Evolutionary conservation across 2,888 invertebrate genomes (phyloP).

Genomic region (Arrhopalites spinosus): DNA sequence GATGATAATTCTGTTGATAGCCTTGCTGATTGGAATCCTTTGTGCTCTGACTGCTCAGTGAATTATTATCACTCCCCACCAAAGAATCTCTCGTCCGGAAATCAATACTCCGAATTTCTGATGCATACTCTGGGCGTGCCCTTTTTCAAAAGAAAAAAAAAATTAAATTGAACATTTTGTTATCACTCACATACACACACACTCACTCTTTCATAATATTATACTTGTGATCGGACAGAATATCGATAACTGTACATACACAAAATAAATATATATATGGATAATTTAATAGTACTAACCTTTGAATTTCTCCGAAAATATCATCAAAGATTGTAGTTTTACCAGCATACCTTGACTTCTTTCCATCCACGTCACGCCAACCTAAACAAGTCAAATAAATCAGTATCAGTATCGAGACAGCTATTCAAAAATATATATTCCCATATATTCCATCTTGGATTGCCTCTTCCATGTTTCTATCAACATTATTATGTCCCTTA

Average conservation of each 20-base stretch:
- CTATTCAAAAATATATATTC: neutral
- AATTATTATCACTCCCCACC: conserved; percentile 4
- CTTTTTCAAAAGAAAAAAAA: conserved; percentile 56
- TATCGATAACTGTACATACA: too few species aligned
- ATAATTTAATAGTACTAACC: too few species aligned
- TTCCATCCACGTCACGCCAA: conserved; percentile 40
- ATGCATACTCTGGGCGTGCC: conserved; percentile 67
- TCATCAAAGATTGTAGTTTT: conserved; percentile 74
- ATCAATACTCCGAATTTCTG: conserved; percentile 63
- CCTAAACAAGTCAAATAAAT: conserved; percentile 21
- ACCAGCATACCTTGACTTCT: conserved; percentile 59
- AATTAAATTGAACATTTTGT: too few species aligned
- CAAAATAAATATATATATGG: too few species aligned
- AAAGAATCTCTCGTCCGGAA: conserved; percentile 29
- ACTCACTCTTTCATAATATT: too few species aligned
- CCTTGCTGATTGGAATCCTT: too few species aligned
- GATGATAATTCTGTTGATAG: neutral
- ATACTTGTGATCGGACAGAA: too few species aligned
- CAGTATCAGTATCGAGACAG: neutral
- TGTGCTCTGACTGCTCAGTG: neutral
- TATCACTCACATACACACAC: too few species aligned
- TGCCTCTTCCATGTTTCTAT: neutral
- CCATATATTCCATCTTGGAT: neutral
- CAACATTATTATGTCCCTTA: too few species aligned
- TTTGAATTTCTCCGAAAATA: conserved; percentile 73